phyloP scores from a whole-genome alignment of 2,888 invertebrate species.

The Kryphioiulus occultus region DNA sequence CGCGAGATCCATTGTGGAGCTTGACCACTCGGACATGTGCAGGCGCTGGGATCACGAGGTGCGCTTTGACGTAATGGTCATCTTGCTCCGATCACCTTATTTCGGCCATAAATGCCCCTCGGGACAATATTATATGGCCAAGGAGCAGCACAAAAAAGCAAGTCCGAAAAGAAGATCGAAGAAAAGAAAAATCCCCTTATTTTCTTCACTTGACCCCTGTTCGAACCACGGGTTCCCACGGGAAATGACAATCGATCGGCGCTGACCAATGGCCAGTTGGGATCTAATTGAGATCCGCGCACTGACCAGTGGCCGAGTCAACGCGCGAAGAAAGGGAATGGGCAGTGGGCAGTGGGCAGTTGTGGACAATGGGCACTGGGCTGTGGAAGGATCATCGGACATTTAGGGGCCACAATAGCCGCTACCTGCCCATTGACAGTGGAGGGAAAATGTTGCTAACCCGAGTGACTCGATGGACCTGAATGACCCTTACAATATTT shows the following conservation, averaged over 20 bases:
- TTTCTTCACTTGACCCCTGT: conserved; percentile 10
- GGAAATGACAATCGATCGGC: background rate
- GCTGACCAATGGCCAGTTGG: background rate
- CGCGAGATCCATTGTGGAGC: conserved; percentile 7
- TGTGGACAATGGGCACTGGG: background rate
- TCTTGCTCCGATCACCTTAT: background rate
- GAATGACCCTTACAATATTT: conserved; percentile 23
- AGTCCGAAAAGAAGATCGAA: conserved; percentile 23
- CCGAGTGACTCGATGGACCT: background rate
- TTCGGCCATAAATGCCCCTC: conserved; percentile 4
- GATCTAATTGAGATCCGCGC: conserved; percentile 14
- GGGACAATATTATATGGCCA: conserved; percentile 2
- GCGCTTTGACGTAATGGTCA: conserved; percentile 10
- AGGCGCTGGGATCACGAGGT: background rate
- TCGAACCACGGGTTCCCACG: conserved; percentile 23
- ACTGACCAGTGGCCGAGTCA: conserved; percentile 2
- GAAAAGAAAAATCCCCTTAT: conserved; percentile 23
- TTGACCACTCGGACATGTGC: background rate
- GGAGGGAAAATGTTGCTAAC: background rate
- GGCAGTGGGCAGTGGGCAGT: background rate
- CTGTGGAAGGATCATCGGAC: conserved; percentile 21
- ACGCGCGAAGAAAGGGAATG: conserved; percentile 23
- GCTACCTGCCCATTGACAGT: background rate
- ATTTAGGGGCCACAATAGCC: conserved; percentile 23
- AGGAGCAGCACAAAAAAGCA: background rate